Evolutionary conservation across 2,888 invertebrate species (phyloP), one percentile per base, ranked within the genome.

Genomic region (Pimpla rufipes): DNA sequence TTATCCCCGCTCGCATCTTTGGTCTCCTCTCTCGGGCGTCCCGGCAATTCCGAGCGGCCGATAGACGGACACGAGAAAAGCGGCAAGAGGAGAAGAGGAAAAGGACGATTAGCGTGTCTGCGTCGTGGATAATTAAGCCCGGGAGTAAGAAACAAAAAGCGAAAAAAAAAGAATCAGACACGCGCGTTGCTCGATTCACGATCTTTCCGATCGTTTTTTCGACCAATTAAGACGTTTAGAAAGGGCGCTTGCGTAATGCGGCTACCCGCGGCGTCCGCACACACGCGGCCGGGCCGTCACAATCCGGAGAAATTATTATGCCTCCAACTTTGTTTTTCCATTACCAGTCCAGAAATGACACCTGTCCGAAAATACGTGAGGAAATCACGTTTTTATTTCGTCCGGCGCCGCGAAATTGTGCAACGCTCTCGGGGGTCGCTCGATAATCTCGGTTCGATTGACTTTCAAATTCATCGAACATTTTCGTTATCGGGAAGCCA

Each of bases 171-270:
- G n/a, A n/a, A n/a, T n/a, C 42, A 64, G 55, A 79, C 64, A 62
- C 70, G 70, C 62, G 37, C 13, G 52, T 68, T 47, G 59, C 57
- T 42, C 80, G 80, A 78, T 84, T 84, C 81, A 78, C 29, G 68
- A 81, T 84, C 84, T 81, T 42, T 74, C 62, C 78, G 74, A 77
- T 75, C 64, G 45, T 73, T 81, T 81, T 84, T 81, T 64, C 73
- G 57, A 78, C 81, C 78, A 81, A 84, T 81, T 81, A 81, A 81
- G 74, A 81, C 77, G 78, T 81, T 81, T 81, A 81, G 84, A 84
- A 84, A 84, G 84, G 81, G 77, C 81, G 45, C 57, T 73, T 81
- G 74, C 67, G 68, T 67, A 81, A 76, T 42, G 42, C 67, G n/a
- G n/a, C 35, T 10, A 52, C 68, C 55, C 29, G 50, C 47, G 37